A percentile compares a stretch with the other conserved stretches of the same genome.
phyloP scores from a whole-genome alignment of 2,797 vertebrate species.

The Sebastes matsubarae region DNA sequence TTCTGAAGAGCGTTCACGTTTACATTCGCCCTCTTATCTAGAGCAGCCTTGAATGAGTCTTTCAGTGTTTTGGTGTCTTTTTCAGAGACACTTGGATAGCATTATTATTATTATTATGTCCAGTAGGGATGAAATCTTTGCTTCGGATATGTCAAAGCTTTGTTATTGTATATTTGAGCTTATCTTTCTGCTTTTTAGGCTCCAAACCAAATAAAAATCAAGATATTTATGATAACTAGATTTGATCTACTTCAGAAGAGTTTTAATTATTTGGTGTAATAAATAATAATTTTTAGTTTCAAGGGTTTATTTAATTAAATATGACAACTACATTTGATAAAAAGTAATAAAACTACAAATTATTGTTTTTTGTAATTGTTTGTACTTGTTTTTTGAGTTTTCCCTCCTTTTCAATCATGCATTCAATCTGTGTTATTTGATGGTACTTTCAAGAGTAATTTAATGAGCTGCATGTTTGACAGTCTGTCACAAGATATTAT shows the following conservation, averaged over 20 bases:
- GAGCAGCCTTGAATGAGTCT: neutral
- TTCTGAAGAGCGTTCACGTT: slow-evolving; percentile 33
- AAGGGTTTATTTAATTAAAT: neutral
- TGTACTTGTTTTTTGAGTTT: neutral
- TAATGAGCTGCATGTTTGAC: slow-evolving; percentile 6
- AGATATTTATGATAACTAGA: neutral
- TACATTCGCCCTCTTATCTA: slow-evolving; percentile 6
- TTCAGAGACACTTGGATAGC: neutral
- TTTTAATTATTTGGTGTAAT: neutral
- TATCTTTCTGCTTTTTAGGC: neutral
- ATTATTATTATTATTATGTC: neutral
- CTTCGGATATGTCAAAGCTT: neutral
- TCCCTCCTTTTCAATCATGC: neutral
- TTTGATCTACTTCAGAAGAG: neutral
- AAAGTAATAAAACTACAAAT: neutral
- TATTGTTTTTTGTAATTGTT: neutral
- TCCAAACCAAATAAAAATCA: neutral
- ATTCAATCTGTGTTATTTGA: neutral
- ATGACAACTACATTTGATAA: neutral
- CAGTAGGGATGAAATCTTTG: neutral
- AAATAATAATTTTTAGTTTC: neutral
- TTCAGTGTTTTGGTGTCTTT: neutral
- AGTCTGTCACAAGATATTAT: neutral
- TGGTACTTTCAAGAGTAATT: neutral
- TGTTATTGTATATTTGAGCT: neutral